These are phyloP conservation scores for Drosophila sordidula DNA, from an alignment of 2,888 invertebrate species.

Conservation along the genomic window DNA sequence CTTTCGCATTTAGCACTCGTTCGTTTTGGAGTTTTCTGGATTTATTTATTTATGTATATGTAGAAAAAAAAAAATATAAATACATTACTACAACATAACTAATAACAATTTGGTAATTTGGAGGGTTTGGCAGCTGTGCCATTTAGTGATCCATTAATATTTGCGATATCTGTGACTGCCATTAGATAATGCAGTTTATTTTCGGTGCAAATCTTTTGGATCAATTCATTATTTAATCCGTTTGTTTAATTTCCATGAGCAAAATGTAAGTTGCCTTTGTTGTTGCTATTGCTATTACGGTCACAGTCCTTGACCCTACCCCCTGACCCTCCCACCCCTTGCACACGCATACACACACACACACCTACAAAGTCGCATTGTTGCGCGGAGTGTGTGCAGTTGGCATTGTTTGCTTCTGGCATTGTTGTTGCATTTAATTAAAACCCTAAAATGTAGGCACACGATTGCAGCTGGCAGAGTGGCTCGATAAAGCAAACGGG, in stretches of 20 bases:
- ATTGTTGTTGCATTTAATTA: slow-evolving; percentile 79
- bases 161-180: not conserved
- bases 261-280: slow-evolving; percentile 39
- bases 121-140: not conserved
- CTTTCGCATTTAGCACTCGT: too few relatives aligned
- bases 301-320: slow-evolving; percentile 57
- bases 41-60: too few relatives aligned
- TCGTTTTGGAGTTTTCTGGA: too few relatives aligned
- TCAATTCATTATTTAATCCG: slow-evolving; percentile 71
- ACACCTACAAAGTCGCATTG: not conserved
- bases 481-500: slow-evolving; percentile 15
- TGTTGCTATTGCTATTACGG: slow-evolving; percentile 30
- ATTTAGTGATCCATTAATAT: slow-evolving; percentile 6
- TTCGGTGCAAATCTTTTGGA: slow-evolving; percentile 43
- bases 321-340: not conserved
- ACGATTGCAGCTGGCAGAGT: slow-evolving; percentile 50
- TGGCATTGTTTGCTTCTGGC: slow-evolving; percentile 60
- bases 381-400: slow-evolving; percentile 35
- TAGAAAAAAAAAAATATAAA: too few relatives aligned
- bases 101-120: not conserved
- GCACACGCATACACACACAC: not conserved
- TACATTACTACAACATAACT: not conserved
- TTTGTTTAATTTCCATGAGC: slow-evolving; percentile 63
- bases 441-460: slow-evolving; percentile 72
- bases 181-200: slow-evolving; percentile 26